Evolutionary conservation across 53 echinoderm and acorn worm species (phyloP).

Genomic region (Patiria pectinifera): DNA sequence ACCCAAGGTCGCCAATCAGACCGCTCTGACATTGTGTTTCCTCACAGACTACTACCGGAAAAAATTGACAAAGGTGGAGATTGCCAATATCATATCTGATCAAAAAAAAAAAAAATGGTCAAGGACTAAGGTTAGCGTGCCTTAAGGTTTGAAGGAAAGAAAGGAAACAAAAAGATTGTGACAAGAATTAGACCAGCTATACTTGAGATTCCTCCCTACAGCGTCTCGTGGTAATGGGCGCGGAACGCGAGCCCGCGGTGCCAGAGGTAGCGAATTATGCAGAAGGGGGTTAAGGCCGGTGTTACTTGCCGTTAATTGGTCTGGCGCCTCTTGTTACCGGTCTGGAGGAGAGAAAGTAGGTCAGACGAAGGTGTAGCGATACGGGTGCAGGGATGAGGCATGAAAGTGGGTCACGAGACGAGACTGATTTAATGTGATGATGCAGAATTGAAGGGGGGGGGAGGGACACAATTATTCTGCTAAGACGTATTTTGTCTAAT

Average conservation of each 20-base stretch:
- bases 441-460: background rate
- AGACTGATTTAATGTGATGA: background rate
- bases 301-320: constrained; percentile 40
- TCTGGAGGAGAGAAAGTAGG: constrained; percentile 21
- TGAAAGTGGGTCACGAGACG: constrained; percentile 3
- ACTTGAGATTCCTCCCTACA: background rate
- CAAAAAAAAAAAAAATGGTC: background rate
- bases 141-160: background rate
- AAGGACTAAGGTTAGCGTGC: constrained; percentile 21
- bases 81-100: background rate
- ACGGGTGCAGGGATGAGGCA: background rate
- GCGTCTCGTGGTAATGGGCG: background rate
- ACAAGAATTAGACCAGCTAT: background rate
- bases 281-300: background rate
- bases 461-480: no score
- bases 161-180: background rate
- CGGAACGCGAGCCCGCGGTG: background rate
- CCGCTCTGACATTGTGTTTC: background rate
- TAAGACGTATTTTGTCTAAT: no score
- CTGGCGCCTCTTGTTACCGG: constrained; percentile 53
- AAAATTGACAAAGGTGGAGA: background rate
- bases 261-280: constrained; percentile 53
- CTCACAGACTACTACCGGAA: background rate
- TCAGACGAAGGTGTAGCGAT: constrained; percentile 20
- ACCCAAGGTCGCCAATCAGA: constrained; percentile 27